Evolutionary conservation across 2,888 invertebrate genomes (phyloP).

Genomic region (Pyralis farinalis): DNA sequence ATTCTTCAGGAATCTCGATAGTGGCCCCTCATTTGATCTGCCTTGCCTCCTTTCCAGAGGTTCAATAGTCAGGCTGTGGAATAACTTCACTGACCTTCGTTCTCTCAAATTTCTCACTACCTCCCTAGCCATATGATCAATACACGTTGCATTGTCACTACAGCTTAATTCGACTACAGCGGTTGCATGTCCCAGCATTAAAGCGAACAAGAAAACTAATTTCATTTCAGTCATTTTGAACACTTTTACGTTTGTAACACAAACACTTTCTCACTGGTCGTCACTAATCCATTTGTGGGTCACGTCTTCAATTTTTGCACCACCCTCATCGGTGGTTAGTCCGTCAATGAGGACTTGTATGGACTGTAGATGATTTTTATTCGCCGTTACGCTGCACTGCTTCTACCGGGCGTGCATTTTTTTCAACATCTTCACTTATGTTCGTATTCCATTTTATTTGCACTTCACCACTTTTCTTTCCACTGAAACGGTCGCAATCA

Average conservation of each 20-base stretch:
- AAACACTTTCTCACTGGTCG: constrained; percentile 44
- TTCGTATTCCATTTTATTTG: constrained; percentile 39
- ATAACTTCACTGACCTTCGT: constrained; percentile 73
- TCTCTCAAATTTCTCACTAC: constrained; percentile 74
- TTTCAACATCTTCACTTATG: constrained; percentile 43
- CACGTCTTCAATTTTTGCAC: constrained; percentile 45
- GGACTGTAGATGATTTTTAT: constrained; percentile 72
- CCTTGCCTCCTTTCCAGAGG: constrained; percentile 63
- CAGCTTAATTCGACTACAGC: constrained; percentile 70
- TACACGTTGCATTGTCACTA: constrained; percentile 83
- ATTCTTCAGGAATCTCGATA: constrained; percentile 68
- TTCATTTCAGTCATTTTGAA: constrained; percentile 70
- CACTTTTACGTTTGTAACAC: constrained; percentile 41
- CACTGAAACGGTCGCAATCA: constrained; percentile 31
- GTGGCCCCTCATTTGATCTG: constrained; percentile 52
- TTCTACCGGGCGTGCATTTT: constrained; percentile 51
- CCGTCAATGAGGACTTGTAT: constrained; percentile 64
- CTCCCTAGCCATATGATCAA: constrained; percentile 72
- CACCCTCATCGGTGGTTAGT: constrained; percentile 65
- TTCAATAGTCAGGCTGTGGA: constrained; percentile 79
- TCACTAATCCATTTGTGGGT: constrained; percentile 77
- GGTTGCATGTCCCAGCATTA: constrained; percentile 48
- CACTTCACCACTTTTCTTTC: constrained; percentile 62
- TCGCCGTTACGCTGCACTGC: constrained; percentile 68
- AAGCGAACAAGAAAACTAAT: constrained; percentile 53